Conservation (phyloP, 2,888 invertebrate genomes). For the Temnothorax unifasciatus region DNA sequence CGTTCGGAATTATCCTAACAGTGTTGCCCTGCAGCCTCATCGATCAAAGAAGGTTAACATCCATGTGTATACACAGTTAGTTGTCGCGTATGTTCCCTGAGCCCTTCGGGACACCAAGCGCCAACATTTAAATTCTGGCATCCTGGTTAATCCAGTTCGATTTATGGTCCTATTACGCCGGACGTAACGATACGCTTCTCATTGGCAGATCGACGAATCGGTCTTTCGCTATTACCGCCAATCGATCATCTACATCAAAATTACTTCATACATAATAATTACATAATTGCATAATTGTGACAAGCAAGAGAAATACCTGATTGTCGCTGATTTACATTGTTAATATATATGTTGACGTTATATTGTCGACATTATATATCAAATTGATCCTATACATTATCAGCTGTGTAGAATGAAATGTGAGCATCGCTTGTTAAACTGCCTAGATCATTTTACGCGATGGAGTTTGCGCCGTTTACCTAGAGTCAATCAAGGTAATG, state of each 20-base stretch:
- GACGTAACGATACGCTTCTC: constrained; percentile 63
- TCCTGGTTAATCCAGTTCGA: constrained; percentile 74
- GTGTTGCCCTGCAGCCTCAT: constrained; percentile 51
- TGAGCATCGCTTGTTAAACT: background rate
- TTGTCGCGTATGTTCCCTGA: constrained; percentile 30
- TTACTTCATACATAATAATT: constrained; percentile 28
- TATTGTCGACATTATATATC: background rate
- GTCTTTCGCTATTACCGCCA: constrained; percentile 28
- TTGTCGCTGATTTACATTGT: constrained; percentile 18
- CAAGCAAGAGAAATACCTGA: constrained; percentile 28
- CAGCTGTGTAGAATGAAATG: background rate
- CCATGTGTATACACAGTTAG: constrained; percentile 41
- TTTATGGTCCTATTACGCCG: constrained; percentile 72
- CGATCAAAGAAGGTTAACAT: constrained; percentile 61
- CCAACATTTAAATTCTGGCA: constrained; percentile 74
- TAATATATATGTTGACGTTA: background rate
- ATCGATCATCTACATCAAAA: constrained; percentile 30
- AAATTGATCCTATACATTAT: background rate
- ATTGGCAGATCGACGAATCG: constrained; percentile 41
- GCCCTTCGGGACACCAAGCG: constrained; percentile 49
- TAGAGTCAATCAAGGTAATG: constrained; percentile 42
- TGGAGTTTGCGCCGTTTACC: background rate
- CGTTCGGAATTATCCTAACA: constrained; percentile 38
- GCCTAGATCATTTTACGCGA: constrained; percentile 5
- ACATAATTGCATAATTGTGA: constrained; percentile 17